A percentile compares a stretch with the other conserved stretches of the same genome.
Evolutionary conservation across 2,113 vertebrate genomes (phyloP).

Genomic region (Dasypus novemcinctus): DNA sequence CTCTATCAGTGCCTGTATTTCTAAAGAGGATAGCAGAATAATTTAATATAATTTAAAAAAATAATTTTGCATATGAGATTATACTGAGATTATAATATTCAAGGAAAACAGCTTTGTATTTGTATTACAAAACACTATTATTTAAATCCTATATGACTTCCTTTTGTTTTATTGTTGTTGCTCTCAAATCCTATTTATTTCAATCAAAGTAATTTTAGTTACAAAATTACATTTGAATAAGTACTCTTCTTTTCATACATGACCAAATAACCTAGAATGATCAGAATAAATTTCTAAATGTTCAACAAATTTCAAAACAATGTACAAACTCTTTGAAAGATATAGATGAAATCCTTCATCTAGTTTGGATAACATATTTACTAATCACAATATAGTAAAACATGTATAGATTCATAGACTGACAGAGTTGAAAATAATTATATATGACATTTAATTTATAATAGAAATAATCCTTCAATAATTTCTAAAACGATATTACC

Average conservation of each 20-base stretch:
- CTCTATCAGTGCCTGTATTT: not conserved
- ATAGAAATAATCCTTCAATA: not conserved
- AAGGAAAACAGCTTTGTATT: not conserved
- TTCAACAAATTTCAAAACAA: not conserved
- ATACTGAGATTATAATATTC: not conserved
- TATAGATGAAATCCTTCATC: not conserved
- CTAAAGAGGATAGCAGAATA: not conserved
- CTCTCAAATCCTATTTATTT: not conserved
- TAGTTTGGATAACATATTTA: not conserved
- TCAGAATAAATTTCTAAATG: not conserved
- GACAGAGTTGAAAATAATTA: not conserved
- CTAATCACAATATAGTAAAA: not conserved
- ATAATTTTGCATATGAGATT: not conserved
- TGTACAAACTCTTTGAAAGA: not conserved
- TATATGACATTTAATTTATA: not conserved
- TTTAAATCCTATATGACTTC: not conserved
- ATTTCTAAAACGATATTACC: not conserved
- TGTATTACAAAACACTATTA: not conserved
- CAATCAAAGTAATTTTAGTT: not conserved
- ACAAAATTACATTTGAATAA: conserved; percentile 3
- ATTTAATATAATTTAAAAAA: not conserved
- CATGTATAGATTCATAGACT: not conserved
- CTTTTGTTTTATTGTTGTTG: not conserved
- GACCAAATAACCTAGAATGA: not conserved
- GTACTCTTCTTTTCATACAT: not conserved